These are phyloP conservation scores for Seriola aureovittata DNA, from an alignment of 2,113 vertebrate species.

Conservation along the genomic window DNA sequence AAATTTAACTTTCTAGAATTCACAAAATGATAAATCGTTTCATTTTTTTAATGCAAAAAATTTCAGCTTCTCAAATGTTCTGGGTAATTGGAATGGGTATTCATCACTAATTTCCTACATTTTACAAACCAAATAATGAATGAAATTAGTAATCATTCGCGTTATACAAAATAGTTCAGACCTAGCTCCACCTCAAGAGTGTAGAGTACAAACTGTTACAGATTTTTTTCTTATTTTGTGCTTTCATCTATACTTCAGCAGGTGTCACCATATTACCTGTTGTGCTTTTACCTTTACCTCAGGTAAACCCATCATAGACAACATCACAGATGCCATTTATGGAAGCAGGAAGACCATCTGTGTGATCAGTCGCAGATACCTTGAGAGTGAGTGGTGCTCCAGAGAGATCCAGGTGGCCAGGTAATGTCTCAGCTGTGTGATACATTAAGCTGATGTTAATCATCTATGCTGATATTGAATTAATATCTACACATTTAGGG, in stretches of 20 bases:
- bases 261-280: constrained; percentile 3
- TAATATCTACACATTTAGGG: background rate
- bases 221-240: background rate
- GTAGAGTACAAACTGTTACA: no score
- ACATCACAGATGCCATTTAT: constrained; percentile 85
- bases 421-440: constrained; percentile 41
- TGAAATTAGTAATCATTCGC: no score
- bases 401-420: constrained; percentile 85
- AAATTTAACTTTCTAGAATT: no score
- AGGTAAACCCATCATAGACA: constrained; percentile 84
- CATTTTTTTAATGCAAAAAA: no score
- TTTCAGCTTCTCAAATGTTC: no score
- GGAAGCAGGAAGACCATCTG: constrained; percentile 86
- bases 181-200: no score
- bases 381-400: constrained; percentile 87
- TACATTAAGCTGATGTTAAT: background rate
- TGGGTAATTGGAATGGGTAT: no score
- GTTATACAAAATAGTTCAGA: no score
- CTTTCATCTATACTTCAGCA: constrained; percentile 6
- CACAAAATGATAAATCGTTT: no score
- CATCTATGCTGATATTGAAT: background rate
- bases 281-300: background rate
- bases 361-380: constrained; percentile 81
- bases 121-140: no score
- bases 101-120: no score